Base-by-base conservation (phyloP, 2,888 invertebrate genomes). In the Zaprionus lineosus region DNA sequence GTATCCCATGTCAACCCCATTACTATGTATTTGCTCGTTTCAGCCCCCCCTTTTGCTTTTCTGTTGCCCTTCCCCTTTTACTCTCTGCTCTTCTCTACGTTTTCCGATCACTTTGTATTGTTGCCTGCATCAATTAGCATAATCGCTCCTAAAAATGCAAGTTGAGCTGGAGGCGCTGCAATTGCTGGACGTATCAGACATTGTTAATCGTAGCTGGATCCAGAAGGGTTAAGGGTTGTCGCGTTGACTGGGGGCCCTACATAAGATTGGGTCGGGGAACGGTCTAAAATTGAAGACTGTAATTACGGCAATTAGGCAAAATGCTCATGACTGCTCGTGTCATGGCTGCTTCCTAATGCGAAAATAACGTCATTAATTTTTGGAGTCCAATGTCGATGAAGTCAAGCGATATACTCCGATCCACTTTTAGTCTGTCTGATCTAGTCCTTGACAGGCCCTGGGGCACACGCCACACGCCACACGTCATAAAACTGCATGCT, bases 271-370 rank as follows among this genome's bases (percentile, higher is more conserved):
- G 24, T 14, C 37, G 36, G 15, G 31, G 26, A 15, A 48, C 14
- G 43, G 44, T 40, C 44, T 43, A 60, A 55, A 74, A 74, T 63
- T 74, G 69, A 83, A 72, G 68, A 73, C 73, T 60, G 64, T 82
- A 84, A 82, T 82, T 82, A 72, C 21, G 60, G 67, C 72, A 82
- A 84, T 82, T 82, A 82, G 69, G 79, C 29, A 76, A 84, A 82
- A 82, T 82, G 82, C 79, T 84, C 76, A 74, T 81, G 79, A 77
- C 58, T 82, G 83, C 68, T 66, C 69, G 71, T 76, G 82, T 82
- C 84, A 82, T 76, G 82, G 84, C 82, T 82, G 74, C 84, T 84
- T 81, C 84, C 74, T 84, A 84, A 82, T 84, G 69, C 79, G 79
- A 82, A 82, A 84, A 82, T 82, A 74, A 84, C 79, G 77, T 82